phyloP scores from a whole-genome alignment of 2,113 vertebrate species.

The Otus sunia region DNA sequence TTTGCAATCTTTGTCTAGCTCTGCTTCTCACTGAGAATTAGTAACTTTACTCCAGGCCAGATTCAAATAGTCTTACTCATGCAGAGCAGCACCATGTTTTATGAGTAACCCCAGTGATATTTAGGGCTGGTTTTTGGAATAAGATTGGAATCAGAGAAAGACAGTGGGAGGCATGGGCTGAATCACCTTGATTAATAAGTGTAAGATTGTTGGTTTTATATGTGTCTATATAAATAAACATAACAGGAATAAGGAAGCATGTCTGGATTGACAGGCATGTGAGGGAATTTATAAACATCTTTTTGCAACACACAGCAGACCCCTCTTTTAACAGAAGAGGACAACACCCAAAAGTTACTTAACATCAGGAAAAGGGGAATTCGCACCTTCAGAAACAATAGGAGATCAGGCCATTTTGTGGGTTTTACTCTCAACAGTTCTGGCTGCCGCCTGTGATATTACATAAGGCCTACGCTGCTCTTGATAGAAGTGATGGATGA shows the following conservation, averaged over 20 bases:
- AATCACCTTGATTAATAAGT: slow-evolving; percentile 66
- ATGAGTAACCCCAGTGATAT: slow-evolving; percentile 57
- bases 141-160: slow-evolving; percentile 36
- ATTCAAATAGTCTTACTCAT: slow-evolving; percentile 56
- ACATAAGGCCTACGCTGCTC: background rate
- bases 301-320: background rate
- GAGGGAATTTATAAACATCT: slow-evolving; percentile 10
- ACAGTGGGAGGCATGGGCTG: slow-evolving; percentile 43
- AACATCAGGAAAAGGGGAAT: slow-evolving; percentile 55
- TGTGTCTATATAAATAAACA: slow-evolving; percentile 33
- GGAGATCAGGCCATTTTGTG: background rate
- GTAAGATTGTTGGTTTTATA: background rate
- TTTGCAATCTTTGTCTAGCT: slow-evolving; percentile 62
- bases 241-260: background rate
- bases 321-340: background rate
- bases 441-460: background rate
- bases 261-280: slow-evolving; percentile 15
- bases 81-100: slow-evolving; percentile 27
- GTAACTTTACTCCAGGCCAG: slow-evolving; percentile 53
- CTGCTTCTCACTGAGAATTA: slow-evolving; percentile 42
- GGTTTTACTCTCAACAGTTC: slow-evolving; percentile 43
- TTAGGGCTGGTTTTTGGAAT: slow-evolving; percentile 43
- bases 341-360: slow-evolving; percentile 41
- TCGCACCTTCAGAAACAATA: slow-evolving; percentile 57
- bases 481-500: slow-evolving; percentile 39